These are phyloP conservation scores for Gallinago stenura DNA, from an alignment of 2,797 vertebrate species.

Conservation along the genomic window DNA sequence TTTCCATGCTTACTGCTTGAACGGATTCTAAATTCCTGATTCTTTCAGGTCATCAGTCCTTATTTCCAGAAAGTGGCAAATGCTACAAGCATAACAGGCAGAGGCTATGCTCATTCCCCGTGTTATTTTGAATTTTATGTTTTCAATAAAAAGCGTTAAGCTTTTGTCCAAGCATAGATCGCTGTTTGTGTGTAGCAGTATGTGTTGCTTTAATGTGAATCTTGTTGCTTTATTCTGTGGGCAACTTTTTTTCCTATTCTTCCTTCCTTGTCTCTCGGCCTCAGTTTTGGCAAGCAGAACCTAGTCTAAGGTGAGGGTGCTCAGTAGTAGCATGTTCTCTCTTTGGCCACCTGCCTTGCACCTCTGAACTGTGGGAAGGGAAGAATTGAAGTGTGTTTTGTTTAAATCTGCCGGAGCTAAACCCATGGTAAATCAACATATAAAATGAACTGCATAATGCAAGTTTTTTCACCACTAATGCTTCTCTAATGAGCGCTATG, in stretches of 20 bases:
- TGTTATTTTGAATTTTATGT: neutral
- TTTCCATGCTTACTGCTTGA: neutral
- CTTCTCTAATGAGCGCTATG: neutral
- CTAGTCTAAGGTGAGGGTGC: neutral
- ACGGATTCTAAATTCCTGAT: neutral
- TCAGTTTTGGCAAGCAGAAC: neutral
- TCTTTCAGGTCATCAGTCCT: neutral
- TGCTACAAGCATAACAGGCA: neutral
- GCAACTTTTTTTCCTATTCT: neutral
- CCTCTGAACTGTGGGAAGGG: neutral
- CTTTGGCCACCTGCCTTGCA: neutral
- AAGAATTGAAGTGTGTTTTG: neutral
- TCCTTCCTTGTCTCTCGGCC: neutral
- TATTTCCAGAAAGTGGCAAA: neutral
- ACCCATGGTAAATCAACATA: neutral
- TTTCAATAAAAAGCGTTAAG: neutral
- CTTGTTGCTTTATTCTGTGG: neutral
- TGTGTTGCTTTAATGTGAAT: neutral
- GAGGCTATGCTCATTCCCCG: fast-evolving
- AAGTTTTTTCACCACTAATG: neutral
- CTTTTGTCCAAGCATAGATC: neutral
- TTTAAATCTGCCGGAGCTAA: neutral
- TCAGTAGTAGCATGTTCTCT: neutral
- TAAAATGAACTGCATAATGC: neutral
- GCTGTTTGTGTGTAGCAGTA: neutral